Conservation (phyloP, 2,888 invertebrate species). For the Philaethria dido region DNA sequence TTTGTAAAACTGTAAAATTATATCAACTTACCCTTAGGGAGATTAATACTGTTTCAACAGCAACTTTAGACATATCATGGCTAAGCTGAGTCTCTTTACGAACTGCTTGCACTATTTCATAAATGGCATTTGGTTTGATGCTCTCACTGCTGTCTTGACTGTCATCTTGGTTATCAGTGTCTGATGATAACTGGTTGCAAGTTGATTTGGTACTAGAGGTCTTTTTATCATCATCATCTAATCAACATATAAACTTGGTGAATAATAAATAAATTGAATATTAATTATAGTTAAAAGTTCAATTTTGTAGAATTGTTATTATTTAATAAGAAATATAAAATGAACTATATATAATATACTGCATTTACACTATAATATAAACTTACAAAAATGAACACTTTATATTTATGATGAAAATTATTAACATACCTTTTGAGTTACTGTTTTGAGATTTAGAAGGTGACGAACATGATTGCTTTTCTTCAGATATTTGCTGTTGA, state of each 20-base stretch:
- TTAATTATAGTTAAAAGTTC: too few relatives aligned
- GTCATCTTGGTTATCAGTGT: conserved; percentile 78
- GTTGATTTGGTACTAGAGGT: conserved; percentile 55
- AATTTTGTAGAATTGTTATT: too few relatives aligned
- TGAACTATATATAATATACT: too few relatives aligned
- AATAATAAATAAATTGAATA: too few relatives aligned
- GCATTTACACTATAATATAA: too few relatives aligned
- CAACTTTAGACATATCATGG: conserved; percentile 93
- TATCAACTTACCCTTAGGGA: conserved; percentile 65
- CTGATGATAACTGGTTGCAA: conserved; percentile 70
- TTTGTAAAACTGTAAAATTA: too few relatives aligned
- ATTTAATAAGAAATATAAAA: too few relatives aligned
- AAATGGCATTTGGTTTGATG: conserved; percentile 83
- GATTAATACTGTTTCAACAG: conserved; percentile 90
- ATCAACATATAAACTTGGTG: not conserved
- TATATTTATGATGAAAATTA: not conserved
- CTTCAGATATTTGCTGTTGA: conserved; percentile 75
- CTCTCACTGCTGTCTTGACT: conserved; percentile 79
- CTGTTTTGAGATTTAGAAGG: conserved; percentile 60
- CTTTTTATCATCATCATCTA: conserved; percentile 59
- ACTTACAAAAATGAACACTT: too few relatives aligned
- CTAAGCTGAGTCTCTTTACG: conserved; percentile 93
- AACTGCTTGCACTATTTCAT: conserved; percentile 91
- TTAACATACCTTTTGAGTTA: conserved; percentile 55
- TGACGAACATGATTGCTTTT: conserved; percentile 62